These are phyloP conservation scores for Nemurella pictetii DNA, from an alignment of 2,888 invertebrate genomes.

Conservation along the genomic window DNA sequence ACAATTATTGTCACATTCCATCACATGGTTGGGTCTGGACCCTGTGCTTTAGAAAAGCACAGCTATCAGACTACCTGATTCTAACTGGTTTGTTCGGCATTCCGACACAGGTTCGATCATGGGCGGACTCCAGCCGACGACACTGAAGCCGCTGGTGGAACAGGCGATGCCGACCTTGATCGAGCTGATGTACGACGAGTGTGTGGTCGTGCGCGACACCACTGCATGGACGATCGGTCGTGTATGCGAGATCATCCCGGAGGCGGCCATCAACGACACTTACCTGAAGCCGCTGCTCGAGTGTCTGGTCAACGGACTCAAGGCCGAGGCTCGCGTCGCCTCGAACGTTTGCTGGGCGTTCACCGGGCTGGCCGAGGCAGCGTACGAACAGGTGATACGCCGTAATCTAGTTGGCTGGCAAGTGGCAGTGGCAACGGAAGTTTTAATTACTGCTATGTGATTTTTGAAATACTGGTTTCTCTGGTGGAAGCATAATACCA, in stretches of 20 bases:
- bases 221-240: conserved; percentile 98
- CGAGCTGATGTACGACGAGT: conserved; percentile 89
- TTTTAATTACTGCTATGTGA: too few relatives aligned
- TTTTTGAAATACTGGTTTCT: too few relatives aligned
- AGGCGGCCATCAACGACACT: conserved; percentile 86
- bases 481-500: too few relatives aligned
- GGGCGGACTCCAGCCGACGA: conserved; percentile 85
- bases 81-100: too few relatives aligned
- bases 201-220: conserved; percentile 94
- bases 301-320: conserved; percentile 81
- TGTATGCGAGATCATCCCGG: conserved; percentile 96
- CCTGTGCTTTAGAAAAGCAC: too few relatives aligned
- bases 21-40: too few relatives aligned
- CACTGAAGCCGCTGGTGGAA: conserved; percentile 90
- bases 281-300: conserved; percentile 81
- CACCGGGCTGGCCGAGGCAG: conserved; percentile 94
- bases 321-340: conserved; percentile 92
- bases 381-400: conserved; percentile 76
- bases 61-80: too few relatives aligned
- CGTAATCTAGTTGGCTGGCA: too few relatives aligned
- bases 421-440: too few relatives aligned
- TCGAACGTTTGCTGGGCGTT: conserved; percentile 99
- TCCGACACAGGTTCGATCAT: conserved; percentile 65
- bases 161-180: conserved; percentile 97
- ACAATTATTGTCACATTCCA: too few relatives aligned